Evolutionary conservation across 1,140 invertebrate species (phyloP).

Genomic region (Drosophila ironensis): DNA sequence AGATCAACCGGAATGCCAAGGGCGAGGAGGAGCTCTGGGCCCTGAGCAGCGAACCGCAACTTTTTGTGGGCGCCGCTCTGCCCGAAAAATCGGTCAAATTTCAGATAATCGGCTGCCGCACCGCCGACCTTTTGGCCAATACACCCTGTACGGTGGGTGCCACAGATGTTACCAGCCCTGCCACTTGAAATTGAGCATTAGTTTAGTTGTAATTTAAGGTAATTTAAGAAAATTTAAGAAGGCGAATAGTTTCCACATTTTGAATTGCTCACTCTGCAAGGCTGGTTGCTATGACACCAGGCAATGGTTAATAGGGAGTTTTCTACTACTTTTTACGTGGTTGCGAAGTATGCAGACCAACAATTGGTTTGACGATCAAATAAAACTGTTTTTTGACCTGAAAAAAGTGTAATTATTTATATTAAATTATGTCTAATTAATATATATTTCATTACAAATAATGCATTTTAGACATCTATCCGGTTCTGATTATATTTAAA

Average conservation of each 20-base stretch:
- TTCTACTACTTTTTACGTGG: too few species aligned
- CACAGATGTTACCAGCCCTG: neutral
- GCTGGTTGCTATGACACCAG: conserved; percentile 1
- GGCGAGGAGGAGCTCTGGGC: conserved; percentile 81
- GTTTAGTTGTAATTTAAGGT: conserved; percentile 1
- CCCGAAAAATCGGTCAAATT: conserved; percentile 85
- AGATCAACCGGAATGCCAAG: conserved; percentile 84
- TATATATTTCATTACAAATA: too few species aligned
- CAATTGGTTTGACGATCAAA: too few species aligned
- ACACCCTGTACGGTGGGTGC: conserved; percentile 63
- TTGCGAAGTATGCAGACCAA: too few species aligned
- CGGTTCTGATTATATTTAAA: too few species aligned
- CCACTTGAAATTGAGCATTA: neutral
- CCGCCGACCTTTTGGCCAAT: conserved; percentile 65
- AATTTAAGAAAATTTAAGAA: too few species aligned
- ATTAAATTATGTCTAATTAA: too few species aligned
- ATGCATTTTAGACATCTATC: too few species aligned
- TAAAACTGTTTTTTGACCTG: too few species aligned
- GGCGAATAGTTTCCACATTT: too few species aligned
- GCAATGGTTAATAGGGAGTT: too few species aligned
- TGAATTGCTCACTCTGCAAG: neutral
- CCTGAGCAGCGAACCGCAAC: conserved; percentile 86
- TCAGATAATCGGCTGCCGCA: conserved; percentile 83
- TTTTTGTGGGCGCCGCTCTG: conserved; percentile 82
- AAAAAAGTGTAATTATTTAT: too few species aligned